Evolutionary conservation across 2,113 vertebrate species (phyloP), one percentile per base, ranked within the genome.

Genomic region (Grus americana): DNA sequence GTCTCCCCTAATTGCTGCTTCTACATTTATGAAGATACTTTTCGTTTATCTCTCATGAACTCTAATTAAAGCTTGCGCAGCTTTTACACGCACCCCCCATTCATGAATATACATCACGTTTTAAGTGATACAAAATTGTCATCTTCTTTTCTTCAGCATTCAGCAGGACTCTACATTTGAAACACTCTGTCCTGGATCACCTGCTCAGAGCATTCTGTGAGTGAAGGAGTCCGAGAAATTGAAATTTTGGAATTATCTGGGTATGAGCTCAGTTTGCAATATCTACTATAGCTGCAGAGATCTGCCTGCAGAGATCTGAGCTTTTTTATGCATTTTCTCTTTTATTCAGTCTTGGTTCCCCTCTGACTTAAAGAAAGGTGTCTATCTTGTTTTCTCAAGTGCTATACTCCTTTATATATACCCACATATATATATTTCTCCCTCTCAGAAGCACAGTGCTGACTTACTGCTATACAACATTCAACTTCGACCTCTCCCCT

Each of bases 1-100:
- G 13, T 70, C 80, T 89, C 58, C 70, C 55, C 70, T 97, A 96
- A 97, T 90, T 95, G 90, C 84, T 90, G 12, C 81, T 79, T 36
- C 73, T 68, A 9, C 89, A 40, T 82, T 89, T 76, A 55, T 61
- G 66, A 70, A 85, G 84, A 62, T 65, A 30, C 74, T 95, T 78
- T 44, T 68, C 6, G 5, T 92, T 95, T 87, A 54, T 95, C 76
- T 93, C 91, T 73, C 66, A 15, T 63, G 80, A 96, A 78, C 87
- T 81, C 66, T 80, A 92, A 90, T 95, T 93, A 95, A 91, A 72
- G 27, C 89, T 82, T 63, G 75, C 67, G 38, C 85, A 86, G 67
- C 15, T 86, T 66, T 95, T 24, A 26, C 67, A 68, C 58, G 34
- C 74, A 44, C 44, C 6, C 44, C 13, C 30, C 1, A 1, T 40